phyloP scores from a whole-genome alignment of 2,797 vertebrate species.

The Oryzias dopingdopingensis region DNA sequence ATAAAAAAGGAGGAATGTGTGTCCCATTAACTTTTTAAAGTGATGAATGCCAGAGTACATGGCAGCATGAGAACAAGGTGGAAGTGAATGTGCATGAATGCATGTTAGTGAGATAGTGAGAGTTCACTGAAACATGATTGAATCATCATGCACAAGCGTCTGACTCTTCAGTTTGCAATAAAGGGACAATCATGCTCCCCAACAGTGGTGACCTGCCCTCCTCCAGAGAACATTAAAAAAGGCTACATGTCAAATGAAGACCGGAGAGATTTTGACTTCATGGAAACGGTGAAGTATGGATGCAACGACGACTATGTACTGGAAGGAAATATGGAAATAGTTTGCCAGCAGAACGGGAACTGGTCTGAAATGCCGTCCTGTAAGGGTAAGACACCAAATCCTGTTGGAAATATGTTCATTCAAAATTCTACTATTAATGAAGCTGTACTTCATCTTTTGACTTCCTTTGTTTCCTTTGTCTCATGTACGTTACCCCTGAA shows the following conservation, averaged over 20 bases:
- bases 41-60: too few species aligned
- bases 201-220: constrained; percentile 82
- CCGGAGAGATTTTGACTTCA: constrained; percentile 64
- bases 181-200: constrained; percentile 1
- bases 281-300: constrained; percentile 79
- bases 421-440: background rate
- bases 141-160: too few species aligned
- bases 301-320: constrained; percentile 73
- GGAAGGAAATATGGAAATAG: constrained; percentile 72
- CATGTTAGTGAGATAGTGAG: too few species aligned
- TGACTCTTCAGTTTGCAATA: background rate
- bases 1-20: too few species aligned
- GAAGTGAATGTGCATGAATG: too few species aligned
- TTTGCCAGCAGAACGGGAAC: constrained; percentile 74
- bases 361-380: constrained; percentile 86
- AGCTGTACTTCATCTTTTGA: too few species aligned
- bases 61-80: too few species aligned
- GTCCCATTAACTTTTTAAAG: too few species aligned
- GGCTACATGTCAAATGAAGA: constrained; percentile 78
- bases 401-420: background rate
- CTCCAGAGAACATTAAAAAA: constrained; percentile 77
- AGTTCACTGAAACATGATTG: too few species aligned
- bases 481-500: too few species aligned
- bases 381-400: constrained; percentile 71
- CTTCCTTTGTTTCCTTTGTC: too few species aligned